These are phyloP conservation scores for Macrosoma leucophasiata DNA, from an alignment of 2,888 invertebrate species.

Conservation along the genomic window DNA sequence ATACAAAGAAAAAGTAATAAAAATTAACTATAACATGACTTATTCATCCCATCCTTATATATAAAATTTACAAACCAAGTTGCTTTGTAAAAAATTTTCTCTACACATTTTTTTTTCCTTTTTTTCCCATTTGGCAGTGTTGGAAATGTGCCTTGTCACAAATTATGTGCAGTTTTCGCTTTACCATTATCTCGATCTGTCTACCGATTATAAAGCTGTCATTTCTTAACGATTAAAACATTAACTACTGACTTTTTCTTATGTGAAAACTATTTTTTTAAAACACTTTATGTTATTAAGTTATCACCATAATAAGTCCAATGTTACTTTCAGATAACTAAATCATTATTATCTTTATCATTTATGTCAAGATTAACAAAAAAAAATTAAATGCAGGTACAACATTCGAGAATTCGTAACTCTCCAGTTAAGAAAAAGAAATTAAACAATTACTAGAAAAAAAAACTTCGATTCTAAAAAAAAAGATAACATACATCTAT, in stretches of 20 bases:
- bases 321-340: conserved; percentile 60
- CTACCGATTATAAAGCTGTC: conserved; percentile 70
- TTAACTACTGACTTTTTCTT: conserved; percentile 71
- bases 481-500: conserved; percentile 61
- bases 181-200: conserved; percentile 47
- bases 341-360: conserved; percentile 63
- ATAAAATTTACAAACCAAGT: conserved; percentile 65
- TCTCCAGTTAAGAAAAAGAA: conserved; percentile 65
- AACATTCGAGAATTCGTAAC: conserved; percentile 74
- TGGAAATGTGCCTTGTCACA: conserved; percentile 76
- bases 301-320: conserved; percentile 54
- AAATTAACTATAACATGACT: conserved; percentile 73
- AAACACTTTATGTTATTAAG: no score
- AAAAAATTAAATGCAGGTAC: conserved; percentile 75
- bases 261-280: conserved; percentile 54
- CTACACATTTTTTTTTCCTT: conserved; percentile 48
- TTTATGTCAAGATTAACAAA: conserved; percentile 73
- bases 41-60: conserved; percentile 66
- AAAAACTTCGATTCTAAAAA: conserved; percentile 55
- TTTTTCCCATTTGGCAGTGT: conserved; percentile 73
- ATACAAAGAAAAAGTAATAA: conserved; percentile 63
- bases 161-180: conserved; percentile 49
- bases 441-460: conserved; percentile 69
- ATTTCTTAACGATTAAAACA: conserved; percentile 60
- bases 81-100: conserved; percentile 48